Evolutionary conservation across 2,113 vertebrate genomes (phyloP).

Genomic region (Pterocles orientalis): DNA sequence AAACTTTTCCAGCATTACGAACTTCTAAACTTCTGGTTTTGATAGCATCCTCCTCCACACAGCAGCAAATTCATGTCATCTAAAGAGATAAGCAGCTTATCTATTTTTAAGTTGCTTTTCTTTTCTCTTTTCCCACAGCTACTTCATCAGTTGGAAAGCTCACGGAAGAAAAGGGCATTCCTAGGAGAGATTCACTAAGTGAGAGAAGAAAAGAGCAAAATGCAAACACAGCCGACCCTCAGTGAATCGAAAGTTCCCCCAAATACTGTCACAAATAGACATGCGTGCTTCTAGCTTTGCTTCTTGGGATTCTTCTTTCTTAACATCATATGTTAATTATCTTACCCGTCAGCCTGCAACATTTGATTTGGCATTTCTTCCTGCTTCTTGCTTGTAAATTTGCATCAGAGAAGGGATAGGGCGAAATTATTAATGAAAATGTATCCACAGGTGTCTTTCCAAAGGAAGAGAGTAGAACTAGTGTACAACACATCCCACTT

Average conservation of each 20-base stretch:
- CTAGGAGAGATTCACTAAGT: neutral
- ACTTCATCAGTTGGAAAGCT: constrained; percentile 39
- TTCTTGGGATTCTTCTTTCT: neutral
- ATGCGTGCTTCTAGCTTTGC: neutral
- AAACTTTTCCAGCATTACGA: constrained; percentile 19
- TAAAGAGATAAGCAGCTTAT: constrained; percentile 55
- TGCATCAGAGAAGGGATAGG: neutral
- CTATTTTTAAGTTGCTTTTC: constrained; percentile 40
- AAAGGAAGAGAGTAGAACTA: neutral
- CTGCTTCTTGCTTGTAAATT: neutral
- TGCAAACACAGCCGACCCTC: constrained; percentile 23
- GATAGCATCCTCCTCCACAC: constrained; percentile 32
- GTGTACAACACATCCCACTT: accelerated
- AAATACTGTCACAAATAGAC: neutral
- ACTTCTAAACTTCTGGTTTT: constrained; percentile 37
- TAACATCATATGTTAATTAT: neutral
- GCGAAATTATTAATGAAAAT: constrained; percentile 31
- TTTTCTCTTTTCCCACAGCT: constrained; percentile 9
- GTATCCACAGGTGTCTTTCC: constrained; percentile 11
- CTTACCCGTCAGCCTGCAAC: neutral
- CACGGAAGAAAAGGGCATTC: constrained; percentile 16
- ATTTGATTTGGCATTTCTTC: constrained; percentile 18
- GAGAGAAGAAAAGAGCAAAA: constrained; percentile 10
- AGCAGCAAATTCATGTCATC: constrained; percentile 26
- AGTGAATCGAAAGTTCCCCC: neutral